Conservation (phyloP, 2,797 vertebrate genomes). For the Alca torda region DNA sequence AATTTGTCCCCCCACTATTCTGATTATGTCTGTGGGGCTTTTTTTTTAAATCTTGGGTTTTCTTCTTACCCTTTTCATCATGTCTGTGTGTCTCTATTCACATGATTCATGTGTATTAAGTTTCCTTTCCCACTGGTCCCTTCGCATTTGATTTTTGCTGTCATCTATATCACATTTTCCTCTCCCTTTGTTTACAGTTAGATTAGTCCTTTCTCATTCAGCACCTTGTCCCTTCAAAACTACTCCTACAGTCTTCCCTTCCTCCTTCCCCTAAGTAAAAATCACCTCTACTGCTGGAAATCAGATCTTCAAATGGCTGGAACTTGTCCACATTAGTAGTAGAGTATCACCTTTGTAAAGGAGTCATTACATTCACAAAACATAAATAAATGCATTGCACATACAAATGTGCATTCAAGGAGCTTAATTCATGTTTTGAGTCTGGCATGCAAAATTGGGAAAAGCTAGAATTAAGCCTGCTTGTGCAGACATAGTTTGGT, state of each 20-base stretch:
- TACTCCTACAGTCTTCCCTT: background rate
- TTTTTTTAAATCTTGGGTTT: no score
- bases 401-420: background rate
- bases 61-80: background rate
- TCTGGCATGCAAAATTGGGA: background rate
- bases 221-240: background rate
- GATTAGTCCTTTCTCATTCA: background rate
- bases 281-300: background rate
- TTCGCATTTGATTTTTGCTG: background rate
- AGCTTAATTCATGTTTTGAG: background rate
- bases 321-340: background rate
- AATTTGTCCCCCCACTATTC: background rate
- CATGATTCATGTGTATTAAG: background rate
- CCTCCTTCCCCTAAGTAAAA: background rate
- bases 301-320: background rate
- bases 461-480: background rate
- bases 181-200: background rate
- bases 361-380: background rate
- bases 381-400: background rate
- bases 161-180: background rate
- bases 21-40: accelerated
- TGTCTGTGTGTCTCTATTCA: background rate
- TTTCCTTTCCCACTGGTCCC: background rate
- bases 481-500: background rate
- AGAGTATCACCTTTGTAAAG: background rate